These are phyloP conservation scores for Acleris literana DNA, from an alignment of 2,888 invertebrate species.

Conservation along the genomic window DNA sequence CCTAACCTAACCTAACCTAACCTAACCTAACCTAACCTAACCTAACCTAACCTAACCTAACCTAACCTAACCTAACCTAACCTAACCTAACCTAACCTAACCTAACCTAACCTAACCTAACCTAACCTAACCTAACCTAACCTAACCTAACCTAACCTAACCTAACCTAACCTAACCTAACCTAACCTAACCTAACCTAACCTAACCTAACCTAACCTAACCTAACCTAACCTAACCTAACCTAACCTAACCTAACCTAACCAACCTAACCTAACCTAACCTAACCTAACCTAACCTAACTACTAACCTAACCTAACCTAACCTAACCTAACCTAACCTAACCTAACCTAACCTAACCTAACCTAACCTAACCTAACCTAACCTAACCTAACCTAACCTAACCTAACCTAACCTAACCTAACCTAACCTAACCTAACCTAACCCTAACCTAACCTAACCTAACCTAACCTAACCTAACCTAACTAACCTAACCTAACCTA, in stretches of 20 bases:
- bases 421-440: constrained; percentile 34
- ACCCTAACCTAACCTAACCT: no score
- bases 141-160: constrained; percentile 33
- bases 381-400: constrained; percentile 34
- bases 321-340: constrained; percentile 34
- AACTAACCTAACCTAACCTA: constrained; percentile 34
- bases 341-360: constrained; percentile 34
- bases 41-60: constrained; percentile 32
- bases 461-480: constrained; percentile 34
- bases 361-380: constrained; percentile 34
- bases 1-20: constrained; percentile 35
- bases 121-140: constrained; percentile 30
- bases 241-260: constrained; percentile 34
- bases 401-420: constrained; percentile 34
- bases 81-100: constrained; percentile 31
- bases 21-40: constrained; percentile 36
- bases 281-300: no score
- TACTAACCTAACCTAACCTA: no score
- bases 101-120: constrained; percentile 31
- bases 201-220: constrained; percentile 34
- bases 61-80: constrained; percentile 31
- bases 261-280: no score
- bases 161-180: constrained; percentile 34
- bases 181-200: constrained; percentile 34
- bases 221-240: constrained; percentile 34